A percentile compares a stretch with the other conserved stretches of the same genome.
Conservation (phyloP, 2,888 invertebrate species). For the Harpalus rubripes region DNA sequence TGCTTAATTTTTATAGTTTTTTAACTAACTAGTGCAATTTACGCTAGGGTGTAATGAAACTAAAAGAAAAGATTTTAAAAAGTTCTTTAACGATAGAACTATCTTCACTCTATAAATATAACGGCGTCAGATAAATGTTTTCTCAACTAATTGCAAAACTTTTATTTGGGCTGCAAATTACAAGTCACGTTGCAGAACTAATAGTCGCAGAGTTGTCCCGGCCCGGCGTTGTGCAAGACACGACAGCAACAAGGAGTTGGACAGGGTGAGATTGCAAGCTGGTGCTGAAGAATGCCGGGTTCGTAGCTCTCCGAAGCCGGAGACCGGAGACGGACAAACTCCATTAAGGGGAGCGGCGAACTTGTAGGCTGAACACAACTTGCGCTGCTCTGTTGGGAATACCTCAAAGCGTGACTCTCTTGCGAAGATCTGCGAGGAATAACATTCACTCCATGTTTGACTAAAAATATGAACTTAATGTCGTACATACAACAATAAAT, state of each 20-base stretch:
- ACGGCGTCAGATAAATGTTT: conserved; percentile 26
- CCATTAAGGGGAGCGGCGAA: conserved; percentile 73
- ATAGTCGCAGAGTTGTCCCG: conserved; percentile 19
- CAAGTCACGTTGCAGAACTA: conserved; percentile 50
- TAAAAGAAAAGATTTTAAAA: not conserved
- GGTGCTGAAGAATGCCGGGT: conserved; percentile 68
- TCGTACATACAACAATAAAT: not conserved
- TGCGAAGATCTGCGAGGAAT: conserved; percentile 8
- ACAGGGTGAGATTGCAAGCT: conserved; percentile 43
- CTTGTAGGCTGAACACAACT: conserved; percentile 69
- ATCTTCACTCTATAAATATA: conserved; percentile 24
- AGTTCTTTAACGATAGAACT: not conserved
- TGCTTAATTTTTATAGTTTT: no score
- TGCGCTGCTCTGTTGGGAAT: conserved; percentile 68
- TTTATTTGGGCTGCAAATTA: conserved; percentile 48
- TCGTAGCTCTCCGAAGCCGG: conserved; percentile 70
- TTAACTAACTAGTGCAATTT: not conserved
- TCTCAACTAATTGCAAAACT: conserved; percentile 54
- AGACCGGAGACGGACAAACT: conserved; percentile 72
- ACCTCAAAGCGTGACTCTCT: conserved; percentile 30
- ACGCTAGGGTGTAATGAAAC: not conserved
- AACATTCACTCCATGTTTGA: conserved; percentile 7
- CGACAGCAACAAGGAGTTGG: conserved; percentile 23
- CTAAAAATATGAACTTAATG: not conserved
- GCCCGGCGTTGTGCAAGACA: conserved; percentile 4